Conservation (phyloP, 2,888 invertebrate genomes). For the Ptychoptera albimana region DNA sequence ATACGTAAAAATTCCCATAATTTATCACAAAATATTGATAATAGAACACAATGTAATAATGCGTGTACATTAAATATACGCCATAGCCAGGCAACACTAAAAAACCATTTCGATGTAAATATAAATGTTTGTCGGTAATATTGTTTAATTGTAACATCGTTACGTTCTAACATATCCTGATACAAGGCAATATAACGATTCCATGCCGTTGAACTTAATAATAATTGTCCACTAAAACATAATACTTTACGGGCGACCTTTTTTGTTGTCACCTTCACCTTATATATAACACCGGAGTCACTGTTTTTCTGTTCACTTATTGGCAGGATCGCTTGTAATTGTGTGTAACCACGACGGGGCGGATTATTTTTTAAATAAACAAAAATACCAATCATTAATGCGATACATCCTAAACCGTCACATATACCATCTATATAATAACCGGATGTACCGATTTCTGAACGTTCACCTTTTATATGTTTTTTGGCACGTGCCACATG, state of each 20-base stretch:
- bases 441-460: slow-evolving; percentile 65
- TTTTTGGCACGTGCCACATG: slow-evolving; percentile 65
- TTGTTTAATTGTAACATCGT: slow-evolving; percentile 36
- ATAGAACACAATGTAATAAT: slow-evolving; percentile 51
- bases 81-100: slow-evolving; percentile 58
- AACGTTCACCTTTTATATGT: slow-evolving; percentile 58
- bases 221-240: slow-evolving; percentile 51
- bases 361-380: slow-evolving; percentile 56
- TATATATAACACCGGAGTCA: slow-evolving; percentile 43
- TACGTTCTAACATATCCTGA: slow-evolving; percentile 57
- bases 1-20: slow-evolving; percentile 58
- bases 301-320: slow-evolving; percentile 30
- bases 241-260: slow-evolving; percentile 47
- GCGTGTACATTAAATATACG: slow-evolving; percentile 65
- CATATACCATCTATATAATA: slow-evolving; percentile 73
- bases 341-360: slow-evolving; percentile 55
- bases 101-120: slow-evolving; percentile 58
- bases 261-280: slow-evolving; percentile 49
- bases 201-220: slow-evolving; percentile 65
- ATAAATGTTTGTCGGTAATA: slow-evolving; percentile 38
- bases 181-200: slow-evolving; percentile 70
- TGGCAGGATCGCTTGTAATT: slow-evolving; percentile 39
- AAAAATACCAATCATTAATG: slow-evolving; percentile 51
- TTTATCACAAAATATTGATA: slow-evolving; percentile 69
- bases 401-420: slow-evolving; percentile 59